Conservation (phyloP, 2,888 invertebrate genomes). For the Eristalinus aeneus region DNA sequence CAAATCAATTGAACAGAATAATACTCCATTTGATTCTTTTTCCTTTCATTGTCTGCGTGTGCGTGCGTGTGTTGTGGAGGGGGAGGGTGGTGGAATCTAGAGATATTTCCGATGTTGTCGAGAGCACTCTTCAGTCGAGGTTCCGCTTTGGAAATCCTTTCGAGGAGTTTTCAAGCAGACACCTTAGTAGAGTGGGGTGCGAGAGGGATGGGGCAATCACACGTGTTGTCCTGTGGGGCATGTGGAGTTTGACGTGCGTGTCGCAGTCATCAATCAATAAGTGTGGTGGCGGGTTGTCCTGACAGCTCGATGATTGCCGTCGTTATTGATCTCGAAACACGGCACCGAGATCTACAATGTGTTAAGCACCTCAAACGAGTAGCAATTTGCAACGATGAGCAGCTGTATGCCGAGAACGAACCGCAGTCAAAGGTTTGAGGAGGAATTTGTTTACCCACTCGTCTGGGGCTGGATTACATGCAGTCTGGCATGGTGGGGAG, state of each 20-base stretch:
- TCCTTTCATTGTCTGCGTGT: not conserved
- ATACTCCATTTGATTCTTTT: not conserved
- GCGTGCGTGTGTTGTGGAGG: not conserved
- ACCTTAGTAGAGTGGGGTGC: not conserved
- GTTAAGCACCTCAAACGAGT: not conserved
- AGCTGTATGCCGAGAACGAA: not conserved
- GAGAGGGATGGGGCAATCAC: not conserved
- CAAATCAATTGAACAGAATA: constrained; percentile 27
- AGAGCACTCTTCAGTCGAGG: not conserved
- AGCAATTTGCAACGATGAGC: not conserved
- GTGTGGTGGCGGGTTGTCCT: not conserved
- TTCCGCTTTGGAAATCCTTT: constrained; percentile 12
- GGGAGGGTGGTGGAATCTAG: no score
- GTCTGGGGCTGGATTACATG: not conserved
- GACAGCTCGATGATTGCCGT: constrained; percentile 15
- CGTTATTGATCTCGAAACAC: not conserved
- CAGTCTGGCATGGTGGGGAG: no score
- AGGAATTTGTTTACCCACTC: constrained; percentile 4
- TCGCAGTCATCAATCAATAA: constrained; percentile 10
- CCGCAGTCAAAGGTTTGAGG: not conserved
- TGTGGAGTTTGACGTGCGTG: constrained; percentile 25
- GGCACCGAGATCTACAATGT: not conserved
- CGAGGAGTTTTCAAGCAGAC: not conserved
- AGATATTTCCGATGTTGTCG: constrained; percentile 5
- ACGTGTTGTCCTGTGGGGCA: constrained; percentile 8